Evolutionary conservation across 2,113 vertebrate species (phyloP).

Genomic region (Phaethornis superciliosus): DNA sequence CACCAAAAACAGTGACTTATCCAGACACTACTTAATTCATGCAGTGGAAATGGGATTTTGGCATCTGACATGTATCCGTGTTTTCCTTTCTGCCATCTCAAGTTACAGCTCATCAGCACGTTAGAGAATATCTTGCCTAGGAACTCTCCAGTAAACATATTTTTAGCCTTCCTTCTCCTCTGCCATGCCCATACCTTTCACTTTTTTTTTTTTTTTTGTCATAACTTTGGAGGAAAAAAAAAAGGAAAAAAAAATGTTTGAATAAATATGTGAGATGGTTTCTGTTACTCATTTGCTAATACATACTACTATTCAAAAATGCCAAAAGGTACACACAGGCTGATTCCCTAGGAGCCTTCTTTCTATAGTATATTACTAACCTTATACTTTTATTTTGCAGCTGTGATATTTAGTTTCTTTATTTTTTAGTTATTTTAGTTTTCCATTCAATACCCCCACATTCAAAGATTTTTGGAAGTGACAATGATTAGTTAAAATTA

Average conservation of each 20-base stretch:
- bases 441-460: not conserved
- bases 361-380: not conserved
- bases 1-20: constrained; percentile 13
- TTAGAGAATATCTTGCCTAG: not conserved
- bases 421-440: too few species aligned
- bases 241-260: not conserved
- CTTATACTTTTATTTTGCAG: not conserved
- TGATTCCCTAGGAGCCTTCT: not conserved
- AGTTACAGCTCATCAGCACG: not conserved
- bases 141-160: not conserved
- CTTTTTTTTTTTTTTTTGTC: not conserved
- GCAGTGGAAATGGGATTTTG: constrained; percentile 14
- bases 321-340: not conserved
- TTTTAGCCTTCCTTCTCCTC: not conserved
- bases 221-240: not conserved
- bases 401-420: not conserved
- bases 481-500: not conserved
- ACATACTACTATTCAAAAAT: not conserved
- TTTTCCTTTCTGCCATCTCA: not conserved
- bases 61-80: not conserved
- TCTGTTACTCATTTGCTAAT: not conserved
- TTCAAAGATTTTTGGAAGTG: not conserved
- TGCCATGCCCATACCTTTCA: not conserved
- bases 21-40: not conserved
- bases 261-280: not conserved